These are phyloP conservation scores for Helostoma temminkii DNA, from an alignment of 2,797 vertebrate species.

Conservation along the genomic window DNA sequence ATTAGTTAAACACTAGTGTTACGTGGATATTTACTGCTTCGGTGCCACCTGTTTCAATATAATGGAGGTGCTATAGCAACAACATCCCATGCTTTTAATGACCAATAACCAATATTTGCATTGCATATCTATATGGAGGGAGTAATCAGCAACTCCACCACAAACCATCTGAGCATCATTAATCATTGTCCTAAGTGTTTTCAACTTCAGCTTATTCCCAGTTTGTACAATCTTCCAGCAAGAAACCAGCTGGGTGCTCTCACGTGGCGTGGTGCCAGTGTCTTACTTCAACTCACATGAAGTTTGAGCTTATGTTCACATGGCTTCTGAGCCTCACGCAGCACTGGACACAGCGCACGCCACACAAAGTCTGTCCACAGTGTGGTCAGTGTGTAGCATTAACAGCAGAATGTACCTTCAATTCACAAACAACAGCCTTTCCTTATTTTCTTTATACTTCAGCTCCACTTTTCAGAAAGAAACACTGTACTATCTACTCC, in stretches of 20 bases:
- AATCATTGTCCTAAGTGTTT: neutral
- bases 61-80: slow-evolving; percentile 32
- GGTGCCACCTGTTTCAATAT: neutral
- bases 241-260: neutral
- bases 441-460: too few relatives aligned
- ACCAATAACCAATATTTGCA: slow-evolving; percentile 44
- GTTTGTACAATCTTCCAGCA: neutral
- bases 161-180: neutral
- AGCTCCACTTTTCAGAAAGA: too few relatives aligned
- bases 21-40: neutral
- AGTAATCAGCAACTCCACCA: too few relatives aligned
- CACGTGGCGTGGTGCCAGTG: neutral
- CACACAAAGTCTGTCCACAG: slow-evolving; percentile 15
- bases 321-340: slow-evolving; percentile 31
- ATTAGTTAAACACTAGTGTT: neutral
- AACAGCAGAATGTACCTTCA: too few relatives aligned
- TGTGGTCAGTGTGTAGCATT: neutral
- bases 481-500: too few relatives aligned
- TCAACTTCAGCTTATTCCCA: neutral
- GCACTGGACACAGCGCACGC: slow-evolving; percentile 2
- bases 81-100: slow-evolving; percentile 32
- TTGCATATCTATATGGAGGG: neutral
- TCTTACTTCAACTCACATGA: slow-evolving; percentile 35
- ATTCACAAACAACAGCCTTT: too few relatives aligned
- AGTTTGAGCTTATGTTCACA: slow-evolving; percentile 42